These are phyloP conservation scores for Liasis olivaceus DNA, from an alignment of 2,797 vertebrate genomes.

Conservation along the genomic window DNA sequence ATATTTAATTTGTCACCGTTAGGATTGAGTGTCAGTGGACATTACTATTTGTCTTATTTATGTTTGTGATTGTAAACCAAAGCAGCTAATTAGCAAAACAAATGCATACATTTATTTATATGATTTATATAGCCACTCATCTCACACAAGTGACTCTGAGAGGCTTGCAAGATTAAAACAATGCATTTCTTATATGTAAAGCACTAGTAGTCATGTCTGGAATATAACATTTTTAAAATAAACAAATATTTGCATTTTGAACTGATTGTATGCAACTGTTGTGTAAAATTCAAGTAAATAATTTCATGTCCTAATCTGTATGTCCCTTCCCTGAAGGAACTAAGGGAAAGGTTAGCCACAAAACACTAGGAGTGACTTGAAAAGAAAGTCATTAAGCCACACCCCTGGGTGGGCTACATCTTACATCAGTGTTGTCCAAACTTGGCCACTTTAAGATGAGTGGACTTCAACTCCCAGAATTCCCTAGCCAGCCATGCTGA, in stretches of 20 bases:
- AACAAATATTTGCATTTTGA: background rate
- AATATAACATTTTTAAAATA: background rate
- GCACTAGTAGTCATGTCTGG: background rate
- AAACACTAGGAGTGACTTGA: background rate
- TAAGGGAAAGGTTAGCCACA: background rate
- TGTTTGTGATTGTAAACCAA: background rate
- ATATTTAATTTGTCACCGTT: background rate
- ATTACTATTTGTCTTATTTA: background rate
- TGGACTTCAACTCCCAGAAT: too few relatives aligned
- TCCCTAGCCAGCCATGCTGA: too few relatives aligned
- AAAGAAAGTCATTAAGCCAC: background rate
- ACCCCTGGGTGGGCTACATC: too few relatives aligned
- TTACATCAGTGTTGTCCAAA: background rate
- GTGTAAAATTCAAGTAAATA: background rate
- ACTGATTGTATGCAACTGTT: background rate
- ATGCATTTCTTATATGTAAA: background rate
- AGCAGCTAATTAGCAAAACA: background rate
- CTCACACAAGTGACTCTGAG: background rate
- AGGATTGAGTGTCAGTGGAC: background rate
- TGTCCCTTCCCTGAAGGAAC: background rate
- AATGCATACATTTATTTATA: background rate
- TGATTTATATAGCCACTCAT: background rate
- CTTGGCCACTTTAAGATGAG: too few relatives aligned
- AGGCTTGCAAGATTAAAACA: background rate
- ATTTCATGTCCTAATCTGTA: background rate